A percentile compares a stretch with the other conserved stretches of the same genome.
These are phyloP conservation scores for Goniozus legneri DNA, from an alignment of 1,140 invertebrate genomes.

Conservation along the genomic window DNA sequence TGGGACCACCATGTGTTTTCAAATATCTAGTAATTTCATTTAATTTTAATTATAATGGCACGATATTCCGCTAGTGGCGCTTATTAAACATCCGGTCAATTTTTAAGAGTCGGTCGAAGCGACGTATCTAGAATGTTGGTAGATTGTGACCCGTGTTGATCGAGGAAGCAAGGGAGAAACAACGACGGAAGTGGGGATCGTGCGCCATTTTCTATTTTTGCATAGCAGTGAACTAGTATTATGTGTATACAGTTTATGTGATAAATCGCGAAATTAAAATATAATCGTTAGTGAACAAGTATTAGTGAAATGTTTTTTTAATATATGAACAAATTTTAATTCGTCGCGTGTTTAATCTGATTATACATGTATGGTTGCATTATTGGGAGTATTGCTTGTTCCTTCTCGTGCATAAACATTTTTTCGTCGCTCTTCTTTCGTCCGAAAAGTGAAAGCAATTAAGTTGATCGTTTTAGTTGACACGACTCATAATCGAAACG, in stretches of 20 bases:
- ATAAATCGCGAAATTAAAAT: constrained; percentile 33
- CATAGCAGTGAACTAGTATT: constrained; percentile 47
- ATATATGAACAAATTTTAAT: constrained; percentile 22
- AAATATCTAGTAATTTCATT: too few species aligned
- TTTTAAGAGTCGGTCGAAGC: too few species aligned
- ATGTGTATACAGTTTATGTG: constrained; percentile 44
- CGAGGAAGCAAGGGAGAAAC: constrained; percentile 23
- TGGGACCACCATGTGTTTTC: too few species aligned
- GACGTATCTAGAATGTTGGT: too few species aligned
- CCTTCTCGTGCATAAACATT: constrained; percentile 27
- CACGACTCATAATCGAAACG: constrained; percentile 5
- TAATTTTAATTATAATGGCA: too few species aligned
- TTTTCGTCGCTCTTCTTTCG: constrained; percentile 24
- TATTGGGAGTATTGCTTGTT: constrained; percentile 27
- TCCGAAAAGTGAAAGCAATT: neutral
- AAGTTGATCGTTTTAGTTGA: constrained; percentile 4
- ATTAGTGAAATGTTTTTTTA: constrained; percentile 30
- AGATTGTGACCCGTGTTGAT: constrained; percentile 5
- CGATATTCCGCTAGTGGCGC: too few species aligned
- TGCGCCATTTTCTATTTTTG: constrained; percentile 56
- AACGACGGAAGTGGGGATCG: constrained; percentile 35
- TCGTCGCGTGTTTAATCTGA: constrained; percentile 15
- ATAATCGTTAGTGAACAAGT: constrained; percentile 24
- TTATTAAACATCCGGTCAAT: too few species aligned
- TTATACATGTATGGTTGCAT: constrained; percentile 27